Conservation (phyloP, 1,140 invertebrate species). For the Hyphantria cunea region DNA sequence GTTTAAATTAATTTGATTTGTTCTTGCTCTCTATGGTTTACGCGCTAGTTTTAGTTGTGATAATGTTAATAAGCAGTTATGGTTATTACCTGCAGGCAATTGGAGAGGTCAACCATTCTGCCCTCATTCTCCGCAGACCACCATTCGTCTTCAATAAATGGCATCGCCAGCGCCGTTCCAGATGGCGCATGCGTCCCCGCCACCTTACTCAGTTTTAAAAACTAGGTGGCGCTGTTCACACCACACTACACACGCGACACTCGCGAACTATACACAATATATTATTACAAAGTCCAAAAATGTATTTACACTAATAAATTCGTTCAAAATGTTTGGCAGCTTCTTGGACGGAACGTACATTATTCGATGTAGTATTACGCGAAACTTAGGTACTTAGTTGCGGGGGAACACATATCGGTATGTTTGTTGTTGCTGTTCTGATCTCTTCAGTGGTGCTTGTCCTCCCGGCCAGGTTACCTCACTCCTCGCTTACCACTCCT, state of each 20-base stretch:
- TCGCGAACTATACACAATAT: constrained; percentile 52
- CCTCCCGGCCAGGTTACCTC: constrained; percentile 74
- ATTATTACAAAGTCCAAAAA: constrained; percentile 35
- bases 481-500: constrained; percentile 66
- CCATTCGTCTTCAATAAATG: constrained; percentile 96
- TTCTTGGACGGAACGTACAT: constrained; percentile 76
- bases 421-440: constrained; percentile 32
- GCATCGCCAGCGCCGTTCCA: constrained; percentile 89
- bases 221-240: constrained; percentile 66
- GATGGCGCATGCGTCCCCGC: constrained; percentile 84
- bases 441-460: constrained; percentile 23
- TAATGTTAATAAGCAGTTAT: no score
- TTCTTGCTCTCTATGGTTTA: no score
- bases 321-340: constrained; percentile 73
- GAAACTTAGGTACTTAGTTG: constrained; percentile 58
- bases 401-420: constrained; percentile 66
- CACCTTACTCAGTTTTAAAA: constrained; percentile 72
- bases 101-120: constrained; percentile 94
- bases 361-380: constrained; percentile 69
- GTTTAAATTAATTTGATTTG: no score
- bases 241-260: constrained; percentile 58
- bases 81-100: constrained; percentile 89
- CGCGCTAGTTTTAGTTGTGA: no score
- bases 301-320: constrained; percentile 73
- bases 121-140: constrained; percentile 96